Conservation (phyloP, 2,797 vertebrate species). For the Poecile montanus region DNA sequence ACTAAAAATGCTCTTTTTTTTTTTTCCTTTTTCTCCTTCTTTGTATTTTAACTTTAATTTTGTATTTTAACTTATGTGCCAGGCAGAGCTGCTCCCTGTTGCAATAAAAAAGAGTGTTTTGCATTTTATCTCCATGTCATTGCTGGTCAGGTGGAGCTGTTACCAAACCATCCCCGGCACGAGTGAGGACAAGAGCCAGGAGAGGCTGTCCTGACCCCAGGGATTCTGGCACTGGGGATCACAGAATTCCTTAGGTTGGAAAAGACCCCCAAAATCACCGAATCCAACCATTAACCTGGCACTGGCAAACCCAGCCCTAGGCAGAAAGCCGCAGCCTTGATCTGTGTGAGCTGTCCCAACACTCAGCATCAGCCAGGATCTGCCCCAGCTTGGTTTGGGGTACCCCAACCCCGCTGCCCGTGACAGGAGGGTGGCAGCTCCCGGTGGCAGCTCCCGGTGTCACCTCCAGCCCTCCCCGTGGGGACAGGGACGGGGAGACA, state of each 20-base stretch:
- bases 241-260: not conserved
- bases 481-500: not conserved
- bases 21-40: not conserved
- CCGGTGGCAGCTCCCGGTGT: not conserved
- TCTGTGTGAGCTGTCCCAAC: not conserved
- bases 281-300: not conserved
- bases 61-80: not conserved
- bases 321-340: no score
- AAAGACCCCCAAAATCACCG: no score
- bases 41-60: not conserved
- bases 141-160: not conserved
- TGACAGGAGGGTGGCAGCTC: not conserved
- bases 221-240: not conserved
- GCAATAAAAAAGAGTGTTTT: not conserved
- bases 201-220: not conserved
- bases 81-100: not conserved
- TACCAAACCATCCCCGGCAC: no score
- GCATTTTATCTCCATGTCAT: not conserved
- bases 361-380: not conserved
- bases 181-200: not conserved
- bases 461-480: not conserved
- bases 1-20: not conserved
- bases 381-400: not conserved
- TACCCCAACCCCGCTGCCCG: fast-evolving
- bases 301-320: not conserved